Percentiles rank a stretch among this genome's conserved stretches.
phyloP scores from a whole-genome alignment of 2,888 invertebrate species.

The Drosophila paramelanica region DNA sequence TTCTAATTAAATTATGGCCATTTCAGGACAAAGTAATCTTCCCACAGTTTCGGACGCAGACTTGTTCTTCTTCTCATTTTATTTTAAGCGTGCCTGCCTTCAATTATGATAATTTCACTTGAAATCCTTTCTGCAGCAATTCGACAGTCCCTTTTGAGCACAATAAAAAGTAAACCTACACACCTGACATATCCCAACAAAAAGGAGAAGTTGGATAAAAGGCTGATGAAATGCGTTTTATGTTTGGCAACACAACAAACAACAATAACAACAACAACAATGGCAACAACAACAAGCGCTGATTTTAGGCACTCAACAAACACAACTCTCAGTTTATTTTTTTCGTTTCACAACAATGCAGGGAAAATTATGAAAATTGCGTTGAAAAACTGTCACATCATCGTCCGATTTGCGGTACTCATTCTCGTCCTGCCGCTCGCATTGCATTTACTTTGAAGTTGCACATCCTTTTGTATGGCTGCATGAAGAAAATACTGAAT shows the following conservation, averaged over 20 bases:
- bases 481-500: conserved; percentile 2
- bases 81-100: conserved; percentile 35
- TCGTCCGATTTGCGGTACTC: conserved; percentile 46
- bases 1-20: conserved; percentile 2
- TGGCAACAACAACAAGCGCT: conserved; percentile 60
- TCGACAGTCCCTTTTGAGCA: conserved; percentile 13
- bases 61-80: not conserved
- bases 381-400: conserved; percentile 78
- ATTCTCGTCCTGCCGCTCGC: conserved; percentile 41
- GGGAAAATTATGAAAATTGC: conserved; percentile 60
- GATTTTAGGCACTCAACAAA: conserved; percentile 71
- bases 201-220: conserved; percentile 25
- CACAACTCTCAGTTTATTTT: conserved; percentile 1
- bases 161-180: conserved; percentile 20
- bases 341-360: conserved; percentile 40
- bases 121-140: conserved; percentile 58
- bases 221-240: conserved; percentile 69
- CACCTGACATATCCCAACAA: conserved; percentile 64
- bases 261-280: conserved; percentile 7
- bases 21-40: conserved; percentile 4
- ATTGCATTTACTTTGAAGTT: conserved; percentile 75
- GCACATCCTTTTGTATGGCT: conserved; percentile 48
- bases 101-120: conserved; percentile 74
- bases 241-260: conserved; percentile 66
- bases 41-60: conserved; percentile 16